These are phyloP conservation scores for Microctenopoma lineatum DNA, from an alignment of 2,797 vertebrate species.

Conservation along the genomic window DNA sequence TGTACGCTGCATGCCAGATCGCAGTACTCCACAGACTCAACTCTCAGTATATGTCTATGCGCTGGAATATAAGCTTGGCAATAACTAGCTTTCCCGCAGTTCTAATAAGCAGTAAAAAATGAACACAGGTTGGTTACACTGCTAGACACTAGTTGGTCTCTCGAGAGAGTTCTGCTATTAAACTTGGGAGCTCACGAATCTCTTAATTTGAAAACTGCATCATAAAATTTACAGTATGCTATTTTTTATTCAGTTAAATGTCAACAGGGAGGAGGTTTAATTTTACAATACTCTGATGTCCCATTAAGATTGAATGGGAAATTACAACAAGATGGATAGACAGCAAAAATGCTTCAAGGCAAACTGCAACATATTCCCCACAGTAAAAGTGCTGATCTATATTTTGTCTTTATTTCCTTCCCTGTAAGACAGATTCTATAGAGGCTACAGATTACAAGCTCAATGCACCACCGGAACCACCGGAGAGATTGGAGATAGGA, in stretches of 20 bases:
- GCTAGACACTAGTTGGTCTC: conserved; percentile 27
- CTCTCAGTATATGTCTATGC: conserved; percentile 12
- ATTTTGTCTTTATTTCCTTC: neutral
- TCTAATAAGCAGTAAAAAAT: conserved; percentile 41
- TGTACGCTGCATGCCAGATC: conserved; percentile 52
- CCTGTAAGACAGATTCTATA: conserved; percentile 1
- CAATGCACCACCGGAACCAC: conserved; percentile 34
- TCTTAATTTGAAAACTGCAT: conserved; percentile 41
- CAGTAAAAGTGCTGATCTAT: conserved; percentile 22
- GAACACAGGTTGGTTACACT: conserved; percentile 6
- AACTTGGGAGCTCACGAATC: conserved; percentile 12
- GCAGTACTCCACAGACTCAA: conserved; percentile 34
- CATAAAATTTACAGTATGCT: conserved; percentile 22
- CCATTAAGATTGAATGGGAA: conserved; percentile 34
- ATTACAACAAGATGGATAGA: conserved; percentile 16
- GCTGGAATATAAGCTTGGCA: conserved; percentile 31
- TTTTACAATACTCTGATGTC: conserved; percentile 28
- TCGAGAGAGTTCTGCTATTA: conserved; percentile 14
- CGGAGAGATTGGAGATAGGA: conserved; percentile 2
- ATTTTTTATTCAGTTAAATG: conserved; percentile 36
- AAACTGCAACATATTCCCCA: neutral
- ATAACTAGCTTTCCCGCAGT: conserved; percentile 40
- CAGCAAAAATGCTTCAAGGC: conserved; percentile 21
- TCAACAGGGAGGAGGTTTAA: conserved; percentile 11
- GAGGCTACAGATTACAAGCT: conserved; percentile 29